Evolutionary conservation across 2,113 vertebrate species (phyloP).

Genomic region (Apodemus sylvaticus): DNA sequence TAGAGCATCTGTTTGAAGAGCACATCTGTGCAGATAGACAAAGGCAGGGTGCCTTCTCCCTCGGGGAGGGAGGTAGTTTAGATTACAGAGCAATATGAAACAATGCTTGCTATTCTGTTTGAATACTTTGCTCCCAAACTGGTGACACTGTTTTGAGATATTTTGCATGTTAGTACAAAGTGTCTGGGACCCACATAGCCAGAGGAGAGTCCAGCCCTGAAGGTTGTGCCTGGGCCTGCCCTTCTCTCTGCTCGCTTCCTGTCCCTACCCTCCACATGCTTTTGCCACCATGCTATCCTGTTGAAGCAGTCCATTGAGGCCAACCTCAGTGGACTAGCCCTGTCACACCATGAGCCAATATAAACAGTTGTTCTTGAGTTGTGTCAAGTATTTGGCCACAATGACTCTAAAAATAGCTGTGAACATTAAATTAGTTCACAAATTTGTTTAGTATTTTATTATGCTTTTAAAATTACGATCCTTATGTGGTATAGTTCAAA

Average conservation of each 20-base stretch:
- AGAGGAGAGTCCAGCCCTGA: not conserved
- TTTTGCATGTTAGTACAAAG: not conserved
- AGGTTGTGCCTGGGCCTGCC: not conserved
- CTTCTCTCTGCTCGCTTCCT: not conserved
- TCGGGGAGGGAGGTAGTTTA: not conserved
- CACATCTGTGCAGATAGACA: not conserved
- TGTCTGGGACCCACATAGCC: not conserved
- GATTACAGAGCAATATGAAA: not conserved
- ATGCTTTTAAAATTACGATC: not conserved
- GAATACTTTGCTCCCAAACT: not conserved
- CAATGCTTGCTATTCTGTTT: not conserved
- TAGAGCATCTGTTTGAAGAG: not conserved
- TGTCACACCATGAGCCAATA: not conserved
- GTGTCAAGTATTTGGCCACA: not conserved
- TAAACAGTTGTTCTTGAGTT: not conserved
- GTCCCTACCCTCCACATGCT: not conserved
- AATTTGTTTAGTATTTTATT: constrained; percentile 54
- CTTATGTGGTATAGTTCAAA: constrained; percentile 8
- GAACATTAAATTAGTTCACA: not conserved
- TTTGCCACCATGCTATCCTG: not conserved
- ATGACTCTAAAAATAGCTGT: not conserved
- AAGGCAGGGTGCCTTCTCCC: not conserved
- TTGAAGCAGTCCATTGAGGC: not conserved
- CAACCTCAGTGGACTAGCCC: too few species aligned
- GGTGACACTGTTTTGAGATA: not conserved